Evolutionary conservation across 2,113 vertebrate genomes (phyloP), one percentile per base, ranked within the genome.

Genomic region (Chloropsis cyanopogon): DNA sequence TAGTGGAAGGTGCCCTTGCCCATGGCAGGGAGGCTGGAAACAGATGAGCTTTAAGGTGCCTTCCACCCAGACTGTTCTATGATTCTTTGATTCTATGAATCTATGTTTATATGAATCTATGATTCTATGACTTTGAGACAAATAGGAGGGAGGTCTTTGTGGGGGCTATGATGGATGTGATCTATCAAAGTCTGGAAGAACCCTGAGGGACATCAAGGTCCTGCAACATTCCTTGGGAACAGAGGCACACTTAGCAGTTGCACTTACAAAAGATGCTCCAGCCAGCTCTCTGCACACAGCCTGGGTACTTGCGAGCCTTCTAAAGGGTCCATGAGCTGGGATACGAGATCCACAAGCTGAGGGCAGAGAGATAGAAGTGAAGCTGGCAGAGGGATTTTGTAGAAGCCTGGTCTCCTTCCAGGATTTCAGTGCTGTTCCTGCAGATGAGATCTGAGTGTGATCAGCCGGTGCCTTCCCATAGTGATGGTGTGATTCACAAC

Each of bases 401-500:
- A 46, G 70, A 80, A 87, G 31, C 26, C 66, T 95, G 78, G 33
- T 73, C 6, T 6, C 33, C 35, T 76, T 93, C 86, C 89, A 92
- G 78, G 29, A 75, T 72, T 91, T 82, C 75, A 28, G 75, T 66
- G 70, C 84, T 63, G 87, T 56, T 82, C 3, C 0, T 92, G 90
- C 63, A 94, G 90, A 94, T 65, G 84, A 95, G 77, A 49, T 78
- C 52, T 35, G 53, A 47, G 61, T 70, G 78, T 88, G 87, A 72
- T 92, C 94, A 95, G 87, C 53, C 1, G 0, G 29, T 84, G 93
- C 87, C 85, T 90, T 66, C 90, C 26, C 78, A 17, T 6, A 68
- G 54, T 37, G 88, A 52, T 60, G 79, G 75, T n/a, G 59, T 71
- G 63, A 86, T 92, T 96, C 94, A 64, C 71, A 77, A 90, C 73